Percentiles rank a stretch among this genome's conserved stretches.
Evolutionary conservation across 2,797 vertebrate genomes (phyloP).

Genomic region (Presbytis comata): DNA sequence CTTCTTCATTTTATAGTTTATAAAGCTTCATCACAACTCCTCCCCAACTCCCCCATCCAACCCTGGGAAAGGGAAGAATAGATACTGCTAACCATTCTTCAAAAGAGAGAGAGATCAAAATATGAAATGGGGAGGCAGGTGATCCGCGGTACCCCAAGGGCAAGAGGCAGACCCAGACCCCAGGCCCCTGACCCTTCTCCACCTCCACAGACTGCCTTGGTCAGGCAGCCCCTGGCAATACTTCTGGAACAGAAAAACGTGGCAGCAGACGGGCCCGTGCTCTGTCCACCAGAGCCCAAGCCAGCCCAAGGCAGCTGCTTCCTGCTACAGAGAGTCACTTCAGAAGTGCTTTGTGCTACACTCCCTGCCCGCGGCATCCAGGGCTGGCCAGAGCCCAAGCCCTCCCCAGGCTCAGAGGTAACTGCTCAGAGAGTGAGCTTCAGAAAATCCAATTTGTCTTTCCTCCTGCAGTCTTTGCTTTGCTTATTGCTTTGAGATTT

Average conservation of each 20-base stretch:
- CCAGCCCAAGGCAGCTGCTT: background rate
- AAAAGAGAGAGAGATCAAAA: background rate
- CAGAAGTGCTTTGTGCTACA: background rate
- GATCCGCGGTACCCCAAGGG: too few species aligned
- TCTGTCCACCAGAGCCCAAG: background rate
- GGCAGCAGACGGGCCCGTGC: background rate
- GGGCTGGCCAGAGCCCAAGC: background rate
- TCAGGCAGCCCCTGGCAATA: background rate
- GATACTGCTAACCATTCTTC: background rate
- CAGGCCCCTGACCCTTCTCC: background rate
- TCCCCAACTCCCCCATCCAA: background rate
- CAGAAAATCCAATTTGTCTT: constrained; percentile 68
- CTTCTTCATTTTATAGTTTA: background rate
- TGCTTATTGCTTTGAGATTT: constrained; percentile 61
- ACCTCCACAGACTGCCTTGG: background rate
- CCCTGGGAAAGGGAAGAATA: background rate
- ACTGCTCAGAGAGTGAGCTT: background rate
- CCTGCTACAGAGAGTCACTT: background rate
- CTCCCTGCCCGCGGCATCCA: background rate
- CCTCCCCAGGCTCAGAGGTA: constrained; percentile 22
- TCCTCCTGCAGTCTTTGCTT: constrained; percentile 38
- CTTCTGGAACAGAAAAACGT: background rate
- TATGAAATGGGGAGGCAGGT: background rate
- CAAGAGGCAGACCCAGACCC: background rate
- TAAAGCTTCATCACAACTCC: background rate